These are phyloP conservation scores for Aphelenchoides bicaudatus DNA, from an alignment of 2,888 invertebrate genomes.

Conservation along the genomic window DNA sequence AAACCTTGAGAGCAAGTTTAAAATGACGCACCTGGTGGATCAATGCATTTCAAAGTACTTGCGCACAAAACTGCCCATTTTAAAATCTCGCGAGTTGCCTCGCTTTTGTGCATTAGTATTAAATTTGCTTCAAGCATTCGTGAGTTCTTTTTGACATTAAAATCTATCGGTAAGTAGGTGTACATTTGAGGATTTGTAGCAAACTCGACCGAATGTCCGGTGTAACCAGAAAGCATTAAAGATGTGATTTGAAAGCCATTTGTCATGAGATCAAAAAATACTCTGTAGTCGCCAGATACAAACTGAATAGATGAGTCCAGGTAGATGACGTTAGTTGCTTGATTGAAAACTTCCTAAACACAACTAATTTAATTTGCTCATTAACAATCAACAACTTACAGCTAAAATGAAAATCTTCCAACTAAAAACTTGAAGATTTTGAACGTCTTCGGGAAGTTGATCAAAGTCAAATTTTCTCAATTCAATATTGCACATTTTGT, in stretches of 20 bases:
- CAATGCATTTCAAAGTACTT: conserved; percentile 30
- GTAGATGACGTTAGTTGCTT: conserved; percentile 22
- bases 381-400: conserved; percentile 20
- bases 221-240: conserved; percentile 26
- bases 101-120: conserved; percentile 28
- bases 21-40: conserved; percentile 24
- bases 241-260: conserved; percentile 19
- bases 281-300: conserved; percentile 14
- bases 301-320: conserved; percentile 29
- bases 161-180: conserved; percentile 28
- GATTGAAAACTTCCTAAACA: conserved; percentile 28
- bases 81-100: conserved; percentile 28
- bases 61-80: conserved; percentile 33
- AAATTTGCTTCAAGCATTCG: conserved; percentile 32
- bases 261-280: conserved; percentile 22
- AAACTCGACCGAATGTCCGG: conserved; percentile 28
- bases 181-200: conserved; percentile 33
- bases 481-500: conserved; percentile 29
- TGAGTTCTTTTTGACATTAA: conserved; percentile 1
- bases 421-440: conserved; percentile 20
- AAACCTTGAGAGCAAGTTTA: not conserved
- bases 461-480: conserved; percentile 25
- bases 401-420: conserved; percentile 34
- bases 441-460: conserved; percentile 29
- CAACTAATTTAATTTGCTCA: conserved; percentile 14